Evolutionary conservation across 37 sponge, comb jelly and placozoan genomes (phyloP), one percentile per base, ranked within the genome.

Genomic region (Lycopodina hypogea): DNA sequence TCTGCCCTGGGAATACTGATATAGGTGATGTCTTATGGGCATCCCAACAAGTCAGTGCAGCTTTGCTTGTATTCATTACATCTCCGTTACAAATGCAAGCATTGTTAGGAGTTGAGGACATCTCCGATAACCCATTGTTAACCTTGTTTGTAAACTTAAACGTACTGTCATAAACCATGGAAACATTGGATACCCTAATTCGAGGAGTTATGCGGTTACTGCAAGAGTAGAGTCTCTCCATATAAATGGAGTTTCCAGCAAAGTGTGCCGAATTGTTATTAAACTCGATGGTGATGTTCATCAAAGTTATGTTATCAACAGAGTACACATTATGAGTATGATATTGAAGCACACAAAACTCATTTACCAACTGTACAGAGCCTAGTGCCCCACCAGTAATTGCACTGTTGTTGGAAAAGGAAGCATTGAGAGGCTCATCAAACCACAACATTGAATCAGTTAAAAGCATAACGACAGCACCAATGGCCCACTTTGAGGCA

Each of bases 211-310:
- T 9, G 1, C 42, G 76, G 1, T 23, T n/a, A 60, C 61, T 80
- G 60, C 72, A 80, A 19, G 3, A 18, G 12, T 71, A 69, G 1
- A 80, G 70, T 1, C 29, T 42, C 8, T 32, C 37, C 8, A 59
- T 58, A 52, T 75, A 83, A 26, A 83, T 45, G 19, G 84, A 55
- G 45, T 75, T 74, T 0, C 84, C 84, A 33, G 77, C 69, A 29
- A 76, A 3, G 3, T 4, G 29, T 23, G 84, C 84, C 7, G 42
- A 23, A 38, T 83, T 83, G 15, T 41, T 26, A 32, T 3, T 32
- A 53, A 68, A 69, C 21, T 32, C 51, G 28, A 80, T 9, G 23
- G 32, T 18, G 23, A 71, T 56, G 48, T 51, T 38, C 45, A 80
- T 80, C 32, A 22, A 9, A 36, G 72, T 28, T 36, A 69, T 36